Base-by-base conservation (phyloP, 2,797 vertebrate genomes). In the Manis crassicaudata region DNA sequence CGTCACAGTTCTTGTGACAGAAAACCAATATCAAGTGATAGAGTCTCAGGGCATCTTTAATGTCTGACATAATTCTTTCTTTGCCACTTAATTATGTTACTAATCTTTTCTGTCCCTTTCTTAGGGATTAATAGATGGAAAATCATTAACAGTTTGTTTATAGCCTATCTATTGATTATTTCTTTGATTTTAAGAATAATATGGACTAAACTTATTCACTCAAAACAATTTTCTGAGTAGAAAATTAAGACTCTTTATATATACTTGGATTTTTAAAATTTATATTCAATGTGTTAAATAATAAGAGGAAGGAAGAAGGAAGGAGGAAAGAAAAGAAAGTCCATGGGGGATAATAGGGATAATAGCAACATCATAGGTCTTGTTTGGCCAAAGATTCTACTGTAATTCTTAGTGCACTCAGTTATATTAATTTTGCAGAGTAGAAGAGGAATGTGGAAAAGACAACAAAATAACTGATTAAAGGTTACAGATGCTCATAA, bases 11-110 rank as follows among this genome's bases (percentile, higher is more conserved):
- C 83, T 79, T 67, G 86, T 96, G 97, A 97, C 84, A 94, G 91
- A 94, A 98, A 98, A 92, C 82, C 77, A 13, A 94, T 89, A 96
- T 2, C 70, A 72, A 40, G 79, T 67, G 56, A 83, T 84, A 88
- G 81, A 67, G 56, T 32, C 91, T 92, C 80, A 85, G 68, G 75
- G 81, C 21, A 72, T 87, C 65, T 94, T 83, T 94, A 89, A 94
- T 88, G 29, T 79, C 63, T 77, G 32, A 80, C 40, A 76, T 70
- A 83, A 82, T 96, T 93, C 58, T 96, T 32, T 83, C 85, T 88
- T 67, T 94, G 40, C 2, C 87, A 79, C 68, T 82, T 80, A 86
- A 54, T 89, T 92, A 87, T 43, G 25, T 70, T 73, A 88, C 16
- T 4, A 54, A 85, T 76, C 32, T 60, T 81, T 88, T 88, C 54